Evolutionary conservation across 2,113 vertebrate species (phyloP), one percentile per base, ranked within the genome.

Genomic region (Fregata magnificens): DNA sequence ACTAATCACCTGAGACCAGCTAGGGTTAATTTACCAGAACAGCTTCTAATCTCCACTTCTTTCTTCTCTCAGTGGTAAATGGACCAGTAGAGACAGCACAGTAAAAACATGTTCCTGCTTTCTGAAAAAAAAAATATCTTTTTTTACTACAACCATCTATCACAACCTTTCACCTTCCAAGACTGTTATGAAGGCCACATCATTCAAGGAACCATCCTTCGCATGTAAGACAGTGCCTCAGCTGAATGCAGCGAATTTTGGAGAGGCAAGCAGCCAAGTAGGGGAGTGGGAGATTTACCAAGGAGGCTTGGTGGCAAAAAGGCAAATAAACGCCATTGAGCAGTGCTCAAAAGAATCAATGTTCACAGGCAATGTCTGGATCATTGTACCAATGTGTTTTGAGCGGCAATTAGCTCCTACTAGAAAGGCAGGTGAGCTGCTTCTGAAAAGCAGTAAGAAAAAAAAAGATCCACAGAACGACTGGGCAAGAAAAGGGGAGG

Each of bases 21-120:
- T 72, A 97, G 91, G 95, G 70, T 97, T 95, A 95, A 95, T 95
- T 95, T 93, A 95, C 87, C 92, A 95, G 96, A 93, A 94, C 88
- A 80, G 50, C 66, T 95, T 88, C 91, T 92, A 87, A 91, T 88
- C 88, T 69, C 25, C 38, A 52, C 74, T 85, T 90, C 82, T 96
- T 93, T 89, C 84, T 76, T 65, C 53, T 74, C 85, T 87, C 82
- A 19, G 40, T 36, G 93, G 71, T 88, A 96, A 73, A 94, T 72
- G 82, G 83, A 92, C 87, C 70, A 84, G 84, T 10, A 55, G 80
- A 45, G 77, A 94, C 77, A 95, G 86, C 58, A 80, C 34, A 87
- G 50, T 73, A 66, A 91, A 88, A 67, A 65, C 47, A 86, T 12
- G 50, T 17, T 47, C 66, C 58, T 44, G 34, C 52, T 86, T 58